phyloP scores from a whole-genome alignment of 2,113 vertebrate species.

The Crotophaga sulcirostris region DNA sequence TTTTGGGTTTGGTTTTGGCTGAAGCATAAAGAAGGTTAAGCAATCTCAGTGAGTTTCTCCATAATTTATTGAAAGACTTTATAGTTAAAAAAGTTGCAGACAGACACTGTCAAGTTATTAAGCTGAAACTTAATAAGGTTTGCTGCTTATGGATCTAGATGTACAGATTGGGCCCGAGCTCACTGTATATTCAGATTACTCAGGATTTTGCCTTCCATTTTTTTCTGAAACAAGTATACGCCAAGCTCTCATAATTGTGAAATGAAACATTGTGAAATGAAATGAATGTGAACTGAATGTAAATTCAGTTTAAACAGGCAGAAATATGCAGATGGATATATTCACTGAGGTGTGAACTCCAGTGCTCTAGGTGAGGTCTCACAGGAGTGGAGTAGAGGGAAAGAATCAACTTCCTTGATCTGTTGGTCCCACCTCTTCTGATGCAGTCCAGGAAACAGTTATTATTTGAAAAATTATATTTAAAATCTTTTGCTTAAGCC shows the following conservation, averaged over 20 bases:
- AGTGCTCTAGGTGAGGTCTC: no score
- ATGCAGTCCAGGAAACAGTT: no score
- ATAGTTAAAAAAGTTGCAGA: neutral
- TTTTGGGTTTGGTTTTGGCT: neutral
- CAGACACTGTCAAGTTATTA: neutral
- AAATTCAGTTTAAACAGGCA: neutral
- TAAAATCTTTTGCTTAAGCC: neutral
- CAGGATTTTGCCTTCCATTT: neutral
- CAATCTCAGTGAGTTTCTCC: neutral
- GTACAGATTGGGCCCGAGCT: fast-evolving
- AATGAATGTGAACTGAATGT: neutral
- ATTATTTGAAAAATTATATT: neutral
- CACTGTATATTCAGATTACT: neutral
- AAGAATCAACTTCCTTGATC: no score
- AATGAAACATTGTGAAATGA: neutral
- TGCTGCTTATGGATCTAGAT: neutral
- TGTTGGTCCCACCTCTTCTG: no score
- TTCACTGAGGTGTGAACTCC: neutral
- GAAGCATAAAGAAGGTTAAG: neutral
- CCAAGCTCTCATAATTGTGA: neutral
- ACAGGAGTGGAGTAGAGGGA: no score
- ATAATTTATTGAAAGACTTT: neutral
- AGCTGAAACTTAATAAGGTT: neutral
- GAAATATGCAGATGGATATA: neutral
- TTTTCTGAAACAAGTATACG: neutral